These are phyloP conservation scores for Marisa cornuarietis DNA, from an alignment of 1,140 invertebrate species.

Conservation along the genomic window DNA sequence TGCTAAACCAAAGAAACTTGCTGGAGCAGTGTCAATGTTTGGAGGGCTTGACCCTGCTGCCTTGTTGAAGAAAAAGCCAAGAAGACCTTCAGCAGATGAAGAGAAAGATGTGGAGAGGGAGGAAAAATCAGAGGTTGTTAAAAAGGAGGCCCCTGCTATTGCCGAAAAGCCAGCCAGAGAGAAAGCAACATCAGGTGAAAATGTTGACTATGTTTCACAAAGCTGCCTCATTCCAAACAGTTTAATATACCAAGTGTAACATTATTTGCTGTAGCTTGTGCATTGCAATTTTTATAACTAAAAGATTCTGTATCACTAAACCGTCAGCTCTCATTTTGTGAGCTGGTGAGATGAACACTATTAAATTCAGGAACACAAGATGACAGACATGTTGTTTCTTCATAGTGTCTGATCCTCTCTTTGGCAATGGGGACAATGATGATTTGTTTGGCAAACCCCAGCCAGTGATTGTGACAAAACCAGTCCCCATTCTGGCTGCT, in stretches of 20 bases:
- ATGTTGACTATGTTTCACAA: too few species aligned
- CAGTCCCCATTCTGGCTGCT: constrained; percentile 14
- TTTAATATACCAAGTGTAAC: too few species aligned
- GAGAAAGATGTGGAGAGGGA: constrained; percentile 25
- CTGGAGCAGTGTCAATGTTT: constrained; percentile 60
- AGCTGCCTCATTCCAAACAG: too few species aligned
- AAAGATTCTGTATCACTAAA: too few species aligned
- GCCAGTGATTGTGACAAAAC: constrained; percentile 3
- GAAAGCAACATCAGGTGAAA: constrained; percentile 5
- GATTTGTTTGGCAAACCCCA: constrained; percentile 13
- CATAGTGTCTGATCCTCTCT: constrained; percentile 26
- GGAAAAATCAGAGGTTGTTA: constrained; percentile 16
- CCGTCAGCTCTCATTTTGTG: not conserved
- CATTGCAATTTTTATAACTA: too few species aligned
- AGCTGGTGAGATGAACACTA: not conserved
- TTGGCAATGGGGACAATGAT: constrained; percentile 26
- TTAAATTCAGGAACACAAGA: not conserved
- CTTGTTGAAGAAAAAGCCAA: constrained; percentile 44
- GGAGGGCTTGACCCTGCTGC: constrained; percentile 53
- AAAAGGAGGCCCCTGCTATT: not conserved
- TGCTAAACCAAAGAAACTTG: constrained; percentile 45
- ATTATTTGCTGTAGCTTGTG: too few species aligned
- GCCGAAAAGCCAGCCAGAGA: not conserved
- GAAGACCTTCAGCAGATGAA: constrained; percentile 23
- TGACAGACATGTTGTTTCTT: not conserved